A percentile compares a stretch with the other conserved stretches of the same genome.
These are phyloP conservation scores for Apodemia duryi DNA, from an alignment of 2,888 invertebrate species.

Conservation along the genomic window DNA sequence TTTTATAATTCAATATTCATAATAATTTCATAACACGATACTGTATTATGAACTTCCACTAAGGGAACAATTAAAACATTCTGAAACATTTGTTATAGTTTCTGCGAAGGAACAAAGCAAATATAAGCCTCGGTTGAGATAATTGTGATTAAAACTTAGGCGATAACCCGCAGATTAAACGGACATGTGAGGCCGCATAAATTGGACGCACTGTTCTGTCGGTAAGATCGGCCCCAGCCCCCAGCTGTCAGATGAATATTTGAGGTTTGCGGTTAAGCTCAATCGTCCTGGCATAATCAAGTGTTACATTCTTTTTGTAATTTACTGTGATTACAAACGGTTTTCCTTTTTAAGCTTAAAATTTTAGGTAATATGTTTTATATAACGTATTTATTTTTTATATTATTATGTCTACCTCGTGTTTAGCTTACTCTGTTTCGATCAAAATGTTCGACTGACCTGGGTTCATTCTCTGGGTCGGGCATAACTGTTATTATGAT, in stretches of 20 bases:
- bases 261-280: slow-evolving; percentile 22
- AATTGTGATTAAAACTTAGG: slow-evolving; percentile 33
- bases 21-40: neutral
- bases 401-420: too few species aligned
- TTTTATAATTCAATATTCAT: neutral
- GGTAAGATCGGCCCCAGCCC: slow-evolving; percentile 9
- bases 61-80: slow-evolving; percentile 1
- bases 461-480: too few species aligned
- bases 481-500: too few species aligned
- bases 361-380: neutral
- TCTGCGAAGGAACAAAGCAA: slow-evolving; percentile 19
- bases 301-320: slow-evolving; percentile 10
- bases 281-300: slow-evolving; percentile 11
- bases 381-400: neutral
- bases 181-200: slow-evolving; percentile 36
- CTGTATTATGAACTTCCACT: neutral
- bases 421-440: too few species aligned
- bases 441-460: too few species aligned
- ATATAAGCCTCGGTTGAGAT: slow-evolving; percentile 18
- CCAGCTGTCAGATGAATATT: slow-evolving; percentile 23
- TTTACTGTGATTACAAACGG: slow-evolving; percentile 7
- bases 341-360: neutral
- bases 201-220: slow-evolving; percentile 23
- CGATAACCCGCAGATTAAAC: slow-evolving; percentile 31
- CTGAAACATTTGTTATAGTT: slow-evolving; percentile 10